These are phyloP conservation scores for Pomacea canaliculata DNA, from an alignment of 2,888 invertebrate species.

Conservation along the genomic window DNA sequence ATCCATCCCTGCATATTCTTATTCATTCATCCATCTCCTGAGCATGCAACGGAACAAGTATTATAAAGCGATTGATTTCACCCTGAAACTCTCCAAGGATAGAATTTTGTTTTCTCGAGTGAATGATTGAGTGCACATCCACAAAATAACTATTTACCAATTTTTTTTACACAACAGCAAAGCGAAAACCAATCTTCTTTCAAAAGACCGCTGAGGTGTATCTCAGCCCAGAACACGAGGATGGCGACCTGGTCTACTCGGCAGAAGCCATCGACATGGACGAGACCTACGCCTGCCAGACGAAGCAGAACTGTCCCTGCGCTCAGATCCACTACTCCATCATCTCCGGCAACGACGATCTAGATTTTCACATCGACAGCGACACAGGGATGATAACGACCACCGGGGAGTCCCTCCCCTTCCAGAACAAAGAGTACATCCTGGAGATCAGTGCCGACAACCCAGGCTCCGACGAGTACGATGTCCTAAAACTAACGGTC, in stretches of 20 bases:
- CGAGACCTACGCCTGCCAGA: not conserved
- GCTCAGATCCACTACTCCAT: slow-evolving; percentile 25
- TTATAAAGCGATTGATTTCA: no score
- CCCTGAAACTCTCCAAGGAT: no score
- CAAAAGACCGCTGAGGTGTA: not conserved
- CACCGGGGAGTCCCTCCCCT: not conserved
- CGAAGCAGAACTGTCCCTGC: slow-evolving; percentile 16
- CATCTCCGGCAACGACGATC: slow-evolving; percentile 2
- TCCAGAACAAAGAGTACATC: not conserved
- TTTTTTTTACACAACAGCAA: not conserved
- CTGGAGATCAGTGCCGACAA: slow-evolving; percentile 14
- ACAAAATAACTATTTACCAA: no score
- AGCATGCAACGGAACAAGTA: no score
- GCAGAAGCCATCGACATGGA: slow-evolving; percentile 21
- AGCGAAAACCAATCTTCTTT: slow-evolving; percentile 12
- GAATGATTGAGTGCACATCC: no score
- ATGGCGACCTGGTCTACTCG: slow-evolving; percentile 6
- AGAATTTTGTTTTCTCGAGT: no score
- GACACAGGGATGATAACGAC: slow-evolving; percentile 19
- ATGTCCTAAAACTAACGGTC: not conserved
- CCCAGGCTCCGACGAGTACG: not conserved
- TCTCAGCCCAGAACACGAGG: not conserved
- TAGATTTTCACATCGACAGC: slow-evolving; percentile 24
- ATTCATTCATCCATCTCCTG: no score
- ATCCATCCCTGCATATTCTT: no score